A percentile compares a stretch with the other conserved stretches of the same genome.
phyloP scores from a whole-genome alignment of 2,797 vertebrate genomes.

The Leontopithecus rosalia region DNA sequence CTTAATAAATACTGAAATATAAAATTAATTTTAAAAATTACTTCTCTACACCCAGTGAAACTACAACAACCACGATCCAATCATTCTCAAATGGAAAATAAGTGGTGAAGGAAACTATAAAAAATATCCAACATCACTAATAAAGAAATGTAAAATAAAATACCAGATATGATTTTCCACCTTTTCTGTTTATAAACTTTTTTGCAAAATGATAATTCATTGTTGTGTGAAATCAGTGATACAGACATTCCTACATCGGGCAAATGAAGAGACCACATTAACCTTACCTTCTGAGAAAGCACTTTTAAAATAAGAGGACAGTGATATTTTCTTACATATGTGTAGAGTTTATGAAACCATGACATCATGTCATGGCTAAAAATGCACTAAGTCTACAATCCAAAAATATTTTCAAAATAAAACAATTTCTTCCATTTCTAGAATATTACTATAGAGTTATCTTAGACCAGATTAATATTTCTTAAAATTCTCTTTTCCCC shows the following conservation, averaged over 20 bases:
- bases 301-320: neutral
- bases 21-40: neutral
- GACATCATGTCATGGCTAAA: neutral
- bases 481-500: neutral
- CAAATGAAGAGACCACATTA: neutral
- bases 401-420: conserved; percentile 24
- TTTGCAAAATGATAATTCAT: neutral
- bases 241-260: neutral
- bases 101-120: neutral
- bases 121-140: neutral
- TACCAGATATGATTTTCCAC: neutral
- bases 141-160: neutral
- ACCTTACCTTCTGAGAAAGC: neutral
- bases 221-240: neutral
- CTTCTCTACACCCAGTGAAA: neutral
- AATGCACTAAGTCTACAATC: neutral
- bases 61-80: neutral
- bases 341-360: neutral
- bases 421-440: neutral
- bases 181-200: neutral
- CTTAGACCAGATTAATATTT: neutral
- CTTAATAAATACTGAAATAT: neutral
- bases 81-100: neutral
- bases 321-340: neutral
- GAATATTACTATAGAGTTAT: neutral